phyloP scores from a whole-genome alignment of 2,888 invertebrate species.

The Mesoligia furuncula region DNA sequence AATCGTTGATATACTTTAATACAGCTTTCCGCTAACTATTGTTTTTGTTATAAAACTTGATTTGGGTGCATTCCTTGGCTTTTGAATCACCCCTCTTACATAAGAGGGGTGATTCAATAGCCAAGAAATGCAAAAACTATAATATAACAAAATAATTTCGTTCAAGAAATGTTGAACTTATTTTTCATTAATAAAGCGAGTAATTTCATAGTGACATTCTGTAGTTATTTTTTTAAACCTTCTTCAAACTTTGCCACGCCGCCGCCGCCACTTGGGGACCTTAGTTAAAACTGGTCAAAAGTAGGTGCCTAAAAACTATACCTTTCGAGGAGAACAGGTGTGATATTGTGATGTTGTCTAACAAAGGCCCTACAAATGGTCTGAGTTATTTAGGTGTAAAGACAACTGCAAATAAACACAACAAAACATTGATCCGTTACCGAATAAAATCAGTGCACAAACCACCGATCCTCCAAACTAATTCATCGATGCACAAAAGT shows the following conservation, averaged over 20 bases:
- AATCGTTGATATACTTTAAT: background rate
- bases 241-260: no score
- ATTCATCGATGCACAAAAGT: conserved; percentile 39
- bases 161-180: no score
- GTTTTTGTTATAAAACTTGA: no score
- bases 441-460: conserved; percentile 29
- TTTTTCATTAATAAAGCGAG: no score
- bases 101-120: no score
- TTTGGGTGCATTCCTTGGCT: no score
- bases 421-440: background rate
- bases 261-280: no score
- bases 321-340: background rate
- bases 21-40: background rate
- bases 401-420: background rate
- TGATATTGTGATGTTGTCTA: background rate
- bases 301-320: background rate
- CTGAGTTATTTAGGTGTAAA: background rate
- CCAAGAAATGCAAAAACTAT: no score
- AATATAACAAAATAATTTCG: no score
- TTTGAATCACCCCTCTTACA: no score
- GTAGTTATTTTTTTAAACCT: no score
- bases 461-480: background rate
- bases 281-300: background rate
- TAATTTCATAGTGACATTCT: no score
- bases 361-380: background rate